Evolutionary conservation across 1,140 invertebrate genomes (phyloP), one percentile per base, ranked within the genome.

Genomic region (Apolygus lucorum): DNA sequence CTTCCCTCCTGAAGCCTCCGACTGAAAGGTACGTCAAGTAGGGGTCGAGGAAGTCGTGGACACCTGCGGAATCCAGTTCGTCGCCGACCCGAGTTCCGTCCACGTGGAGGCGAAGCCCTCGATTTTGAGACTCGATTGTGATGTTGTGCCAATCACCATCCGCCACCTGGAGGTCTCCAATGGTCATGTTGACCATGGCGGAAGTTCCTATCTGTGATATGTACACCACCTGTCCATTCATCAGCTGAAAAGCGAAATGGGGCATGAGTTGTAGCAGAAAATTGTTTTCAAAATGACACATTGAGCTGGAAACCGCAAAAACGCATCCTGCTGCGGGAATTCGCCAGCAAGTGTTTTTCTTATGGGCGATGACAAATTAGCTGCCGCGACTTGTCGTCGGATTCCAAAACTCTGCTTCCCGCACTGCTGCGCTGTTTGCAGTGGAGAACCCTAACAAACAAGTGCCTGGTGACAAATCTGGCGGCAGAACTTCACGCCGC

Each of bases 11-110:
- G 0, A 85, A 83, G 21, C 91, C 92, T 26, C 93, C 93, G 59
- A 95, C 76, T 0, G 86, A 87, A 1, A 96, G 76, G 2, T 85
- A 82, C 0, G 91, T 91, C 8, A 96, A 79, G 76, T 95, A 95
- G 1, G 93, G 92, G 79, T 95, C 93, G 8, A 95, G 81, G 77
- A 95, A 95, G 76, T 96, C 92, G 76, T 96, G 93, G 0, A 93
- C 89, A 13, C 90, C 88, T 14, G 86, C 87, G 1, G 87, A 82
- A 75, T 95, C 91, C 1, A 95, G 80, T 76, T 93, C 91, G 74
- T 95, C 92, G 0, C 91, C 92, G 0, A 88, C 82, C 68, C 84
- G 79, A n/a, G 78, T 75, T 24, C 81, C 84, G 77, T 95, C 90
- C 0, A 95, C 78, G 21, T 88, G 77, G 1, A 95, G 72, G 69